Percentiles rank a stretch among this genome's conserved stretches.
Conservation (phyloP, 2,888 invertebrate species). For the Xylocampa areola region DNA sequence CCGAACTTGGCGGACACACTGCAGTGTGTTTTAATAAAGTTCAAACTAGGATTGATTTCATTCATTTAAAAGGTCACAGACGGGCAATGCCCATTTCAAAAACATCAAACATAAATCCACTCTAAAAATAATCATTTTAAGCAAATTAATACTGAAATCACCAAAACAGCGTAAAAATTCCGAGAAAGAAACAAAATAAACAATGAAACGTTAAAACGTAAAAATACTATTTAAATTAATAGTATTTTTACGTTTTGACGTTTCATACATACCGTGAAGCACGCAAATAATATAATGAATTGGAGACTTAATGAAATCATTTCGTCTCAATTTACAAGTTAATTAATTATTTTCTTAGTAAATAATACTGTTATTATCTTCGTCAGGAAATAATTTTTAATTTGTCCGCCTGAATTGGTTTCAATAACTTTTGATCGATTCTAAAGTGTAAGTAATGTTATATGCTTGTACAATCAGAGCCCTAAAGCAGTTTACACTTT, state of each 20-base stretch:
- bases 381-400: conserved; percentile 5
- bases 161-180: conserved; percentile 2
- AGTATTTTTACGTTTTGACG: too few species aligned
- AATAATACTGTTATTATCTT: conserved; percentile 6
- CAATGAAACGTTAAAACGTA: neutral
- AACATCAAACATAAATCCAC: conserved; percentile 20
- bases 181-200: neutral
- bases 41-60: neutral
- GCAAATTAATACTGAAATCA: neutral
- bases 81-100: conserved; percentile 13
- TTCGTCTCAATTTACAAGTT: conserved; percentile 22
- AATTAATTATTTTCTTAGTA: conserved; percentile 25
- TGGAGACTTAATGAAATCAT: conserved; percentile 26
- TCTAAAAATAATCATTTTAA: conserved; percentile 25
- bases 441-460: too few species aligned
- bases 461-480: too few species aligned
- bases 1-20: too few species aligned
- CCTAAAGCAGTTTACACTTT: too few species aligned
- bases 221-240: conserved; percentile 11
- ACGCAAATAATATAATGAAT: conserved; percentile 7
- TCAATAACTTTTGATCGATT: neutral
- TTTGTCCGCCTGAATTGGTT: neutral
- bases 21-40: too few species aligned
- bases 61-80: conserved; percentile 11
- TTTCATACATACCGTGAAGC: neutral